Evolutionary conservation across 1,140 invertebrate species (phyloP).

Genomic region (Lysiphlebus fabarum): DNA sequence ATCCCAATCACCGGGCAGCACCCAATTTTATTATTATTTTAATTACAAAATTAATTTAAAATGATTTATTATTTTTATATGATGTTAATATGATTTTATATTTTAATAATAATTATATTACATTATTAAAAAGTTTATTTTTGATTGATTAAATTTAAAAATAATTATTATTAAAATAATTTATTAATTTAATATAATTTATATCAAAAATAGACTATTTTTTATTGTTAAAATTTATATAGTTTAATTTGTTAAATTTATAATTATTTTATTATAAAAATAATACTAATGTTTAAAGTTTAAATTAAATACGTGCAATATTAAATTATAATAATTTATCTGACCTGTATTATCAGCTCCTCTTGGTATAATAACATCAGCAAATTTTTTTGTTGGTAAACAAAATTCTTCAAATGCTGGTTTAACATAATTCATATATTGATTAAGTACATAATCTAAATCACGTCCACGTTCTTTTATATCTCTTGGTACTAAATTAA

Average conservation of each 20-base stretch:
- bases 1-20: slow-evolving; percentile 45
- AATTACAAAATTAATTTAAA: neutral
- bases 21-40: slow-evolving; percentile 28
- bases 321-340: slow-evolving; percentile 30
- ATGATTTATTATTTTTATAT: neutral
- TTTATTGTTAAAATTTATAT: neutral
- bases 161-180: slow-evolving; percentile 4
- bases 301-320: slow-evolving; percentile 14
- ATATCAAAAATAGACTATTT: neutral
- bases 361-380: slow-evolving; percentile 97
- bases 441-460: slow-evolving; percentile 89
- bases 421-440: slow-evolving; percentile 97
- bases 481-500: slow-evolving; percentile 91
- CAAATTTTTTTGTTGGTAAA: slow-evolving; percentile 98
- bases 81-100: slow-evolving; percentile 14
- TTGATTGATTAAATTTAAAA: no score
- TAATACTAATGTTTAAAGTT: slow-evolving; percentile 8
- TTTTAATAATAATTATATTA: no score
- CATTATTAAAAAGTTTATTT: no score
- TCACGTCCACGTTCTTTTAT: slow-evolving; percentile 91
- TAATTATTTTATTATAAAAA: slow-evolving; percentile 15
- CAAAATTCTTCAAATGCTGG: slow-evolving; percentile 99
- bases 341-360: slow-evolving; percentile 94
- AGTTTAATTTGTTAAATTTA: neutral
- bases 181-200: neutral